A percentile compares a stretch with the other conserved stretches of the same genome.
phyloP scores from a whole-genome alignment of 2,113 vertebrate species.

The Tetraodon nigroviridis region DNA sequence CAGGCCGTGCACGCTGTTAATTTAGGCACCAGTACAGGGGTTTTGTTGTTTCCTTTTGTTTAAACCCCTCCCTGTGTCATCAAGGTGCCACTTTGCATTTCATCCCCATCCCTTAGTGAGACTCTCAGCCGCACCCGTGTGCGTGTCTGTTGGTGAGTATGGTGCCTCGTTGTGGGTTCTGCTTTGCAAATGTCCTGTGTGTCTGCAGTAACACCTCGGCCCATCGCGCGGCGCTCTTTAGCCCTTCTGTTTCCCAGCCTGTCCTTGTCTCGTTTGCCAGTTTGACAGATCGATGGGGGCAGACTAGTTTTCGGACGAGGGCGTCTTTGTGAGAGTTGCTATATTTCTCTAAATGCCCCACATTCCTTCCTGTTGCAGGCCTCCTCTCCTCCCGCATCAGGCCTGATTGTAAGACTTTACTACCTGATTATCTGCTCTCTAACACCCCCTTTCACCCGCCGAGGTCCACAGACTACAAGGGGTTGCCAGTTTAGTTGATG shows the following conservation, averaged over 20 bases:
- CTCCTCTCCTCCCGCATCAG: conserved; percentile 71
- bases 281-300: conserved; percentile 21
- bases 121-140: conserved; percentile 64
- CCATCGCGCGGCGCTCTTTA: conserved; percentile 59
- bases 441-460: conserved; percentile 52
- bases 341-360: conserved; percentile 40
- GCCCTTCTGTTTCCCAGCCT: conserved; percentile 22
- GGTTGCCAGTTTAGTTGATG: conserved; percentile 35
- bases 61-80: conserved; percentile 68
- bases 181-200: conserved; percentile 49
- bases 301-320: conserved; percentile 24
- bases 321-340: conserved; percentile 17
- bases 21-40: conserved; percentile 22
- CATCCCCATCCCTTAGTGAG: conserved; percentile 72
- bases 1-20: conserved; percentile 27
- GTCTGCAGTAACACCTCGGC: conserved; percentile 59
- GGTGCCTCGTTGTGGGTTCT: conserved; percentile 54
- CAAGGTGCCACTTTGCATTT: conserved; percentile 72
- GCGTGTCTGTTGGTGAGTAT: conserved; percentile 70
- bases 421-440: conserved; percentile 50
- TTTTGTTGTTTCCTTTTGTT: conserved; percentile 60
- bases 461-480: conserved; percentile 47
- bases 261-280: conserved; percentile 16
- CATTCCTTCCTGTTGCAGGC: conserved; percentile 68
- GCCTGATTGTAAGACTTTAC: conserved; percentile 71